Conservation (phyloP, 1,140 invertebrate species). For the Cyclina sinensis region DNA sequence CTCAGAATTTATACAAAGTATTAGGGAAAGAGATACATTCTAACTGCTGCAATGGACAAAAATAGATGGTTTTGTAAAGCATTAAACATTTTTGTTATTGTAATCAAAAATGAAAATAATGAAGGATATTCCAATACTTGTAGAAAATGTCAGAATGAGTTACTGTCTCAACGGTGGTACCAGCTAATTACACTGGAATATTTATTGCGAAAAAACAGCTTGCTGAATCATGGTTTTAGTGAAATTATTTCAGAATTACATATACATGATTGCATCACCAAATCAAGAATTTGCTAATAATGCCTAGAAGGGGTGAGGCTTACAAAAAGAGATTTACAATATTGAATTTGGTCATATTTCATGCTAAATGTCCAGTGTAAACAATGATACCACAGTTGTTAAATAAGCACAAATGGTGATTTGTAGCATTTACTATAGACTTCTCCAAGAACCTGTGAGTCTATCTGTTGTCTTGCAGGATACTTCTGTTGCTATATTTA, state of each 20-base stretch:
- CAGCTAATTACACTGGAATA: conserved; percentile 24
- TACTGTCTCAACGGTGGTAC: conserved; percentile 55
- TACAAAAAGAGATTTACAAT: conserved; percentile 2
- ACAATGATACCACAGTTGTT: conserved; percentile 35
- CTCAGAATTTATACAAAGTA: conserved; percentile 19
- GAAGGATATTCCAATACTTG: conserved; percentile 33
- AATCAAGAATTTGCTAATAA: conserved; percentile 2
- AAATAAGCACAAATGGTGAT: conserved; percentile 27
- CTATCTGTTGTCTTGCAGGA: conserved; percentile 35
- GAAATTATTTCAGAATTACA: no score
- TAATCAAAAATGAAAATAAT: conserved; percentile 35
- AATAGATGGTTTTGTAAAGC: not conserved
- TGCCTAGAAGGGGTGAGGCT: not conserved
- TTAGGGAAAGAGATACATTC: conserved; percentile 12
- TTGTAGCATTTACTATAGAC: conserved; percentile 33
- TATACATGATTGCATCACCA: not conserved
- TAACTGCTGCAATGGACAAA: not conserved
- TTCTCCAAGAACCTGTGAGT: conserved; percentile 23
- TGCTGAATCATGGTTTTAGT: no score
- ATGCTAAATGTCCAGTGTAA: conserved; percentile 42
- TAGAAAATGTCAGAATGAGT: conserved; percentile 32
- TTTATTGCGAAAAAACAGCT: no score
- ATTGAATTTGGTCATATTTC: conserved; percentile 27
- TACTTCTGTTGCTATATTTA: not conserved
- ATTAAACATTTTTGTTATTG: conserved; percentile 31